These are phyloP conservation scores for Cecidostiba fungosa DNA, from an alignment of 2,888 invertebrate genomes.

Conservation along the genomic window DNA sequence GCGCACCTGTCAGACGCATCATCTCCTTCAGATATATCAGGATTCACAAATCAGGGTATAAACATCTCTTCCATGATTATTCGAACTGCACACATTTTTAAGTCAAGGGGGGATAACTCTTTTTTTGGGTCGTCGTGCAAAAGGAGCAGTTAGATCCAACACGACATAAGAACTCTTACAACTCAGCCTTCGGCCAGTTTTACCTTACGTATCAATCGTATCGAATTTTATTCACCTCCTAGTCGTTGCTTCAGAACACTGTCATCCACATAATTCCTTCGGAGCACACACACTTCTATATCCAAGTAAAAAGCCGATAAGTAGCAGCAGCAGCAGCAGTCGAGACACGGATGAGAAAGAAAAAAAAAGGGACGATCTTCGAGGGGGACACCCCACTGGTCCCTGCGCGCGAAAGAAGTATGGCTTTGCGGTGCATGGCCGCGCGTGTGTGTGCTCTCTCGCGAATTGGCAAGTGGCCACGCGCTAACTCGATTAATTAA, in stretches of 20 bases:
- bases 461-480: constrained; percentile 39
- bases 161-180: background rate
- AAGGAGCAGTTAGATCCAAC: background rate
- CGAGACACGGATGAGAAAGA: background rate
- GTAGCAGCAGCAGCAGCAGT: background rate
- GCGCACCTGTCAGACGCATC: no score
- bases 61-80: background rate
- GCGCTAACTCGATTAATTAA: constrained; percentile 68
- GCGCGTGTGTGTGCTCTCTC: background rate
- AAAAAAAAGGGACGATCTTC: constrained; percentile 6
- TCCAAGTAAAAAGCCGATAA: background rate
- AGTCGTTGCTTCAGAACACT: background rate
- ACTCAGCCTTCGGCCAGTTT: background rate
- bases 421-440: background rate
- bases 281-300: background rate
- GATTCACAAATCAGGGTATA: no score
- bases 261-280: background rate
- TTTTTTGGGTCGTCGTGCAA: background rate
- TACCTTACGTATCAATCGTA: constrained; percentile 10
- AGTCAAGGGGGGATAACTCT: background rate
- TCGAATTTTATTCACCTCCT: constrained; percentile 6
- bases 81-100: background rate
- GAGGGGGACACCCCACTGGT: background rate
- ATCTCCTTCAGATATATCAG: no score
- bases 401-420: constrained; percentile 2